Evolutionary conservation across 2,113 vertebrate genomes (phyloP).

Genomic region (Oryzias curvinotus): DNA sequence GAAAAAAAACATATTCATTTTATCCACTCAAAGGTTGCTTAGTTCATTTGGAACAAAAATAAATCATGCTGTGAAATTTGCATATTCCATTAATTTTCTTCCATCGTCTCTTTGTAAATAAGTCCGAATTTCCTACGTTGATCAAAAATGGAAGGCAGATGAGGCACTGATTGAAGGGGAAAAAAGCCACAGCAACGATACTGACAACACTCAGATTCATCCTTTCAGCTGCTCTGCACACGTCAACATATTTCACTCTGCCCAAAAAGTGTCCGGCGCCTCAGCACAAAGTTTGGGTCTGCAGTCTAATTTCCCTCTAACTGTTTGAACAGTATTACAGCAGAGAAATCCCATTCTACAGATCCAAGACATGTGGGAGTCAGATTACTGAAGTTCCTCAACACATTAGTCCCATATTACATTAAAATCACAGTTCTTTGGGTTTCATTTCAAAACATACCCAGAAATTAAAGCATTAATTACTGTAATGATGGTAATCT

Average conservation of each 20-base stretch:
- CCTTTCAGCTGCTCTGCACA: conserved; percentile 3
- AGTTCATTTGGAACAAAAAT: conserved; percentile 31
- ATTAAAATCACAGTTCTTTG: conserved; percentile 66
- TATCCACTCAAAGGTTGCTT: conserved; percentile 19
- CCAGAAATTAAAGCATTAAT: conserved; percentile 73
- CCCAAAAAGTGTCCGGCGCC: conserved; percentile 15
- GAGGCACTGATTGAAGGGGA: conserved; percentile 15
- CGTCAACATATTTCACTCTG: conserved; percentile 1
- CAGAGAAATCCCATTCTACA: conserved; percentile 62
- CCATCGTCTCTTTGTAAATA: conserved; percentile 16
- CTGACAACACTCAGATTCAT: conserved; percentile 3
- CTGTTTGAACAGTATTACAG: conserved; percentile 49
- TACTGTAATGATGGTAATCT: conserved; percentile 75
- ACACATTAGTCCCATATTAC: conserved; percentile 70
- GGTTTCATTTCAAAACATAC: conserved; percentile 66
- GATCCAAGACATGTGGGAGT: conserved; percentile 62
- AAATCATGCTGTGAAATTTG: conserved; percentile 38
- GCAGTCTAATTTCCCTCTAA: conserved; percentile 21
- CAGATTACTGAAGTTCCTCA: conserved; percentile 70
- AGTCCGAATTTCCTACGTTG: conserved; percentile 8
- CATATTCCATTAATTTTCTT: conserved; percentile 40
- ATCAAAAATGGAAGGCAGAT: conserved; percentile 5
- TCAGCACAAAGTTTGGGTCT: conserved; percentile 36
- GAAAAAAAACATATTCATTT: conserved; percentile 52
- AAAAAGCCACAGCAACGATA: conserved; percentile 20